A percentile compares a stretch with the other conserved stretches of the same genome.
Evolutionary conservation across 2,888 invertebrate genomes (phyloP).

Genomic region (Ditula angustiorana): DNA sequence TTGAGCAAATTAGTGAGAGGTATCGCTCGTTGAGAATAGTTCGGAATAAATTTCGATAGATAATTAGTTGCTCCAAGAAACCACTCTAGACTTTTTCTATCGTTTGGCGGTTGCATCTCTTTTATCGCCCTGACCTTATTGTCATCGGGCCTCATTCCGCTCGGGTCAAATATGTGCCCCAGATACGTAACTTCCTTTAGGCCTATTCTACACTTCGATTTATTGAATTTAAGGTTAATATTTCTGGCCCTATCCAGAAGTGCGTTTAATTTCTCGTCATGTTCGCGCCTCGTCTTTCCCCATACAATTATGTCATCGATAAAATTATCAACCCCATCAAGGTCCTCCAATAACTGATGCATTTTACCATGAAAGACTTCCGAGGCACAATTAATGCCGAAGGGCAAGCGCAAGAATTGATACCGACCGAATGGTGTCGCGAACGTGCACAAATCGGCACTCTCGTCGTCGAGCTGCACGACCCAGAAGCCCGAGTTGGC

Average conservation of each 20-base stretch:
- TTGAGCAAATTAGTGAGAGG: conserved; percentile 8
- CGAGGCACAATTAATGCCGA: neutral
- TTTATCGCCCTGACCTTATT: conserved; percentile 12
- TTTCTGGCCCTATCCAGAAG: neutral
- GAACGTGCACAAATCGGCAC: conserved; percentile 32
- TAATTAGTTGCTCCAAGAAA: conserved; percentile 9
- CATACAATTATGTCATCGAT: conserved; percentile 14
- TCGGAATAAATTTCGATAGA: conserved; percentile 5
- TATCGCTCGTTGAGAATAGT: conserved; percentile 3
- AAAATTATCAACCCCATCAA: conserved; percentile 2
- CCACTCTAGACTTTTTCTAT: conserved; percentile 7
- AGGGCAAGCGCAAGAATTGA: neutral
- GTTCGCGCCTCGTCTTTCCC: conserved; percentile 7
- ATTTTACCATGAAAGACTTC: conserved; percentile 16
- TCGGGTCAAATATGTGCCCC: conserved; percentile 12
- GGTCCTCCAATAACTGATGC: conserved; percentile 3
- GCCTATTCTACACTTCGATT: neutral
- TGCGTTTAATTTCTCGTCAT: neutral
- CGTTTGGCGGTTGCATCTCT: conserved; percentile 5
- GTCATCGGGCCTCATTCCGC: conserved; percentile 1
- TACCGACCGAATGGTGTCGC: conserved; percentile 8
- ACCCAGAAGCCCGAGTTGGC: conserved; percentile 38
- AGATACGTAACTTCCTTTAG: neutral
- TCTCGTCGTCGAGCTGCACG: conserved; percentile 37
- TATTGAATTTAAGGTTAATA: conserved; percentile 2